A percentile compares a stretch with the other conserved stretches of the same genome.
These are phyloP conservation scores for Phasia obesa DNA, from an alignment of 2,888 invertebrate species.

Conservation along the genomic window DNA sequence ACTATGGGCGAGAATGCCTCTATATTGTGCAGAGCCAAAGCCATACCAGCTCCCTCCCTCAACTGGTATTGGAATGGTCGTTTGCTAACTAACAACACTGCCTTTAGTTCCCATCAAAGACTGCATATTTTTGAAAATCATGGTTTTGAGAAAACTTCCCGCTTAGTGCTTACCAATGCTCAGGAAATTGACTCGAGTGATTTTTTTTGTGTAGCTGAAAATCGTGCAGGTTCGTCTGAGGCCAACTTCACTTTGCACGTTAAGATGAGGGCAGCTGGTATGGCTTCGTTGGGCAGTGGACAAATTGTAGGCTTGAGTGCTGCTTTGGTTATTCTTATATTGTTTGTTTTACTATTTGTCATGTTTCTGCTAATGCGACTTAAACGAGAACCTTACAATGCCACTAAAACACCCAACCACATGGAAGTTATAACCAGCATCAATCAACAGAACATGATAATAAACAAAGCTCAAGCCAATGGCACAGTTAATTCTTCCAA, in stretches of 20 bases:
- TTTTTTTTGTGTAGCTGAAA: conserved; percentile 95
- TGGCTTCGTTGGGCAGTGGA: conserved; percentile 91
- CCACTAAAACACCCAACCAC: conserved; percentile 90
- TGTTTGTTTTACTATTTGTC: conserved; percentile 88
- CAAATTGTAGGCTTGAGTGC: conserved; percentile 94
- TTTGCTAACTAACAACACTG: conserved; percentile 89
- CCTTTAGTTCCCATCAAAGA: conserved; percentile 90
- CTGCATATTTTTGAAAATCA: conserved; percentile 87
- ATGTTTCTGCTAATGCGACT: conserved; percentile 89
- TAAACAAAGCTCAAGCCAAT: conserved; percentile 83
- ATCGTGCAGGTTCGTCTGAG: conserved; percentile 93
- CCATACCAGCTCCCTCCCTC: conserved; percentile 90
- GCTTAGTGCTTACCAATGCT: conserved; percentile 90
- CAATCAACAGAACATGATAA: conserved; percentile 83
- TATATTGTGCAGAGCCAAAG: conserved; percentile 90
- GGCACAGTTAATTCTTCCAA: conserved; percentile 70
- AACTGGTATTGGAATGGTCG: conserved; percentile 95
- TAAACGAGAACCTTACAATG: conserved; percentile 88
- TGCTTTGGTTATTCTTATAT: conserved; percentile 89
- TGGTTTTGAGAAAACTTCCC: conserved; percentile 89
- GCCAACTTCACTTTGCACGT: conserved; percentile 95
- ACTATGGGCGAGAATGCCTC: conserved; percentile 93
- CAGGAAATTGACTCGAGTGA: conserved; percentile 92
- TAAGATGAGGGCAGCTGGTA: conserved; percentile 89
- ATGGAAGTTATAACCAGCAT: conserved; percentile 88